These are phyloP conservation scores for Ctenodactylus gundi DNA, from an alignment of 2,113 vertebrate genomes.

Conservation along the genomic window DNA sequence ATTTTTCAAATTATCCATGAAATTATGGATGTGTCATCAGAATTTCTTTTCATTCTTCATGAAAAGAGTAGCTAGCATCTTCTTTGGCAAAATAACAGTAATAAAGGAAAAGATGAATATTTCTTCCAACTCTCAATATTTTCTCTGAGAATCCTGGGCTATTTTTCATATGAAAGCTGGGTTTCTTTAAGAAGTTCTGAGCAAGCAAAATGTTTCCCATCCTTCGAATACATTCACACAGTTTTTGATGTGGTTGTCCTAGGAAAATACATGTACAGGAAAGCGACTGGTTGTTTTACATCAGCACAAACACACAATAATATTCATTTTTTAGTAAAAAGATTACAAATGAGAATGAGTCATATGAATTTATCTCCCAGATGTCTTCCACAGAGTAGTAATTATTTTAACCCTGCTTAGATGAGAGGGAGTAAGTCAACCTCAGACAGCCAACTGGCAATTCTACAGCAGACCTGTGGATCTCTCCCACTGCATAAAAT, in stretches of 20 bases:
- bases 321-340: neutral
- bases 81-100: neutral
- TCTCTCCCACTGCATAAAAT: neutral
- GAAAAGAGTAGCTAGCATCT: neutral
- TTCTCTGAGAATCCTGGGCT: slow-evolving; percentile 18
- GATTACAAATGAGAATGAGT: neutral
- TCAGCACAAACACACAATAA: neutral
- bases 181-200: slow-evolving; percentile 35
- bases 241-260: neutral
- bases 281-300: neutral
- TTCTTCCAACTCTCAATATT: neutral
- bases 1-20: neutral
- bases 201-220: slow-evolving; percentile 33
- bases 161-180: neutral
- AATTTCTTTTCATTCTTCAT: neutral
- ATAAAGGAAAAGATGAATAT: neutral
- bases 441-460: neutral
- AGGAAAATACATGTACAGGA: neutral
- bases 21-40: neutral
- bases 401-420: neutral
- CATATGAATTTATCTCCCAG: neutral
- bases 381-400: neutral
- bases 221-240: neutral
- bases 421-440: neutral
- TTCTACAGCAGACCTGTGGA: neutral